A percentile compares a stretch with the other conserved stretches of the same genome.
Conservation (phyloP, 2,797 vertebrate species). For the Alfaro cultratus region DNA sequence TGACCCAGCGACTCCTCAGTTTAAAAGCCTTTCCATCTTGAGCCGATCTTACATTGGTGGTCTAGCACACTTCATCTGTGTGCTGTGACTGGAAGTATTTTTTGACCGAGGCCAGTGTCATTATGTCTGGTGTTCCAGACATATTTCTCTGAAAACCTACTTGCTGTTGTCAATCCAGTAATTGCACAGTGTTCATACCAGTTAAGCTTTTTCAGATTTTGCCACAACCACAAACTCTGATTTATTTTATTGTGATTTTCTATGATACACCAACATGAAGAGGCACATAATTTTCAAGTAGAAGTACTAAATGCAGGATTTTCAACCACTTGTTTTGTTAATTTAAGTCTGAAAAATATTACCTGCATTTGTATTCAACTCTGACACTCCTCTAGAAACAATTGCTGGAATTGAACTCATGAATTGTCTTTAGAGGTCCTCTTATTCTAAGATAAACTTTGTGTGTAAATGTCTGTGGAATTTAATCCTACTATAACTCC, state of each 20-base stretch:
- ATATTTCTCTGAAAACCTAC: conserved; percentile 21
- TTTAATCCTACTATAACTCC: background rate
- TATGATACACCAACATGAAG: background rate
- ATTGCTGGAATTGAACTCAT: no score
- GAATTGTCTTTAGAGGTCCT: background rate
- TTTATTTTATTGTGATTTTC: background rate
- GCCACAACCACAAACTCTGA: background rate
- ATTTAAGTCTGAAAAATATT: background rate
- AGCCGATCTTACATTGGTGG: conserved; percentile 44
- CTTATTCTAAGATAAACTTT: background rate
- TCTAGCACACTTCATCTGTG: conserved; percentile 36
- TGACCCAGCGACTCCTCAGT: conserved; percentile 46
- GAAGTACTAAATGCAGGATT: background rate
- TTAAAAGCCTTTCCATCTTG: conserved; percentile 49
- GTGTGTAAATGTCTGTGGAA: background rate
- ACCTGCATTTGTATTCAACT: background rate
- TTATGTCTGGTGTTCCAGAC: conserved; percentile 41
- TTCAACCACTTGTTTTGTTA: no score
- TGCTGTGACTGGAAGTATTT: conserved; percentile 42
- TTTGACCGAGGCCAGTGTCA: conserved; percentile 39
- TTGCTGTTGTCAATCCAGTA: conserved; percentile 8
- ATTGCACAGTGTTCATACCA: conserved; percentile 9
- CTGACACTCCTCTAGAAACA: background rate
- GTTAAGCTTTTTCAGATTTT: background rate
- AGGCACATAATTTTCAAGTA: background rate